These are phyloP conservation scores for Drosophila paulistorum DNA, from an alignment of 1,140 invertebrate species.

Conservation along the genomic window DNA sequence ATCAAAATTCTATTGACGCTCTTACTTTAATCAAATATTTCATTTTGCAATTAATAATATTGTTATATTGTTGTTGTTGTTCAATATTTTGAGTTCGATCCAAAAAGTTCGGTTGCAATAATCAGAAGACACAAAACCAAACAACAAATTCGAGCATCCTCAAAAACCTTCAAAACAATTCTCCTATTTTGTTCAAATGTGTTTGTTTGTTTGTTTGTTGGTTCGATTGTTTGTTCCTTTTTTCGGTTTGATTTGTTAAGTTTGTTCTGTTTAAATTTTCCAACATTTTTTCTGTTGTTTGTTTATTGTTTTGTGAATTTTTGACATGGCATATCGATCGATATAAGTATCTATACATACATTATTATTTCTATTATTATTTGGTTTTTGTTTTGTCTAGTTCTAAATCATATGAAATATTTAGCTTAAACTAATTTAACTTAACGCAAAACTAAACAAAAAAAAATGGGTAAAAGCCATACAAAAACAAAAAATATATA, in stretches of 20 bases:
- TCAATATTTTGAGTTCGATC: conserved; percentile 43
- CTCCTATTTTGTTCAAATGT: not conserved
- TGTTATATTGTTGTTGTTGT: conserved; percentile 42
- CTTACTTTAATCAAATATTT: conserved; percentile 45
- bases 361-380: conserved; percentile 37
- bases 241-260: not conserved
- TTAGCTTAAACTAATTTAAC: conserved; percentile 74
- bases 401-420: conserved; percentile 57
- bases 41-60: conserved; percentile 29
- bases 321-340: conserved; percentile 53
- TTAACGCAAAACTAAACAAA: conserved; percentile 39
- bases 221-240: conserved; percentile 41
- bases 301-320: conserved; percentile 24
- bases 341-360: conserved; percentile 1
- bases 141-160: conserved; percentile 9
- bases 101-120: conserved; percentile 8
- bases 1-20: conserved; percentile 77
- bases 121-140: not conserved
- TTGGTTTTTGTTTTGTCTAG: conserved; percentile 25
- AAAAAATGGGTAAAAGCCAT: conserved; percentile 35
- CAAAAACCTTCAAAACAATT: not conserved
- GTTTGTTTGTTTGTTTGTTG: conserved; percentile 40
- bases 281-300: conserved; percentile 1
- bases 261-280: conserved; percentile 20
- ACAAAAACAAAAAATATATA: conserved; percentile 49